Evolutionary conservation across 2,797 vertebrate species (phyloP).

Genomic region (Loriculus beryllinus): DNA sequence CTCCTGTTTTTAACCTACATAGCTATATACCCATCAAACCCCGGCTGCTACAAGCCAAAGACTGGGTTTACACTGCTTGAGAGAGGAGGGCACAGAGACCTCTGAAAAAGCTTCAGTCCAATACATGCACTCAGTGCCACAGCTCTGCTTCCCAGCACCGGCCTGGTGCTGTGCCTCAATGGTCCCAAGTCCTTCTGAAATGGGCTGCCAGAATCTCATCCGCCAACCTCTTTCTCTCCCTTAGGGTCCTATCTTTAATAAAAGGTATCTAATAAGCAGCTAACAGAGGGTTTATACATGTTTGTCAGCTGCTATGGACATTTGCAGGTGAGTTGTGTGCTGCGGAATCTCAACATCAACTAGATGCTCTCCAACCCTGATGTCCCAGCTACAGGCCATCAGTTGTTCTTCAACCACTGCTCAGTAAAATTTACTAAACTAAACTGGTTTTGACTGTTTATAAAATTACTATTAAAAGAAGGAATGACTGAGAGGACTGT

Average conservation of each 20-base stretch:
- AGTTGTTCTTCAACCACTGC: background rate
- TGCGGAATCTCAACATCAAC: background rate
- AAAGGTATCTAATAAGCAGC: background rate
- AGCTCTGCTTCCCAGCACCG: background rate
- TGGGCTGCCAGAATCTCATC: background rate
- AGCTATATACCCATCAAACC: background rate
- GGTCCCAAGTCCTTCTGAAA: background rate
- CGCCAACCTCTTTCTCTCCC: background rate
- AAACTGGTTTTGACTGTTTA: background rate
- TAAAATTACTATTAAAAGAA: background rate
- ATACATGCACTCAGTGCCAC: background rate
- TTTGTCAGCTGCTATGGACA: background rate
- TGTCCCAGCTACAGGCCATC: background rate
- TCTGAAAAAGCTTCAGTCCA: background rate
- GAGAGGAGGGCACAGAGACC: background rate
- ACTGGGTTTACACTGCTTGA: background rate
- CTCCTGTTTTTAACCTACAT: constrained; percentile 3
- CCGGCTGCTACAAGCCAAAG: background rate
- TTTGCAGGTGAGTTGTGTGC: background rate
- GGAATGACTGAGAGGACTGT: background rate
- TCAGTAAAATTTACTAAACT: background rate
- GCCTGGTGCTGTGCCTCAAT: background rate
- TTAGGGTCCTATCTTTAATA: background rate
- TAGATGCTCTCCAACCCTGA: background rate
- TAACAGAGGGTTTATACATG: background rate